Percentiles rank a stretch among this genome's conserved stretches.
Evolutionary conservation across 2,113 vertebrate species (phyloP).

Genomic region (Leiothrix lutea): DNA sequence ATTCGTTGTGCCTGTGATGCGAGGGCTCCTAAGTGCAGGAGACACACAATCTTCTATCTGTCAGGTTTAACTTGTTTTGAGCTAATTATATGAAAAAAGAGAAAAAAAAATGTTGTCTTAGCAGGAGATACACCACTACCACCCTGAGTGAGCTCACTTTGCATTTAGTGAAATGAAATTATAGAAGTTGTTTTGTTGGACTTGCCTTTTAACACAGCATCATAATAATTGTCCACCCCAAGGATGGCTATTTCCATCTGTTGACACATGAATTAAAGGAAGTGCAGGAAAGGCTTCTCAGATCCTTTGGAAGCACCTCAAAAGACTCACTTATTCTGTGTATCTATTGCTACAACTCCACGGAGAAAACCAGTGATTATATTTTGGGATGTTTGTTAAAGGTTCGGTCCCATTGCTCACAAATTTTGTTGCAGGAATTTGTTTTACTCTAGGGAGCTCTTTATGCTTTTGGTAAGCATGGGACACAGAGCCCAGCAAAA

Average conservation of each 20-base stretch:
- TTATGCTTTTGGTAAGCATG: not conserved
- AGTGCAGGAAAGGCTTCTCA: not conserved
- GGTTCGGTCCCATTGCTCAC: accelerated
- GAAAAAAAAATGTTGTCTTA: not conserved
- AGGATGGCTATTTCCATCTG: not conserved
- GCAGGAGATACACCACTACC: not conserved
- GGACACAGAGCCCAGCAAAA: not conserved
- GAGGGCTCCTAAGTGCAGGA: not conserved
- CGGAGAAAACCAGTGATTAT: not conserved
- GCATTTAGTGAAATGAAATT: not conserved
- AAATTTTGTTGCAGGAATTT: not conserved
- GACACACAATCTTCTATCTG: not conserved
- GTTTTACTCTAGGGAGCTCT: not conserved
- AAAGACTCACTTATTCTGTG: accelerated
- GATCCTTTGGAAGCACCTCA: not conserved
- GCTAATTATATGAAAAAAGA: not conserved
- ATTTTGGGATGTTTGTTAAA: not conserved
- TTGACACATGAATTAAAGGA: not conserved
- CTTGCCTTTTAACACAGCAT: not conserved
- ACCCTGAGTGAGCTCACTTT: not conserved
- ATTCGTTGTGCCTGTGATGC: not conserved
- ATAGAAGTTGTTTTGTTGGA: not conserved
- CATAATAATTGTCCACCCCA: not conserved
- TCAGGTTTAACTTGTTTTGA: not conserved
- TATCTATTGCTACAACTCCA: accelerated